Percentiles rank a stretch among this genome's conserved stretches.
Evolutionary conservation across 2,113 vertebrate genomes (phyloP).

Genomic region (Regulus satrapa): DNA sequence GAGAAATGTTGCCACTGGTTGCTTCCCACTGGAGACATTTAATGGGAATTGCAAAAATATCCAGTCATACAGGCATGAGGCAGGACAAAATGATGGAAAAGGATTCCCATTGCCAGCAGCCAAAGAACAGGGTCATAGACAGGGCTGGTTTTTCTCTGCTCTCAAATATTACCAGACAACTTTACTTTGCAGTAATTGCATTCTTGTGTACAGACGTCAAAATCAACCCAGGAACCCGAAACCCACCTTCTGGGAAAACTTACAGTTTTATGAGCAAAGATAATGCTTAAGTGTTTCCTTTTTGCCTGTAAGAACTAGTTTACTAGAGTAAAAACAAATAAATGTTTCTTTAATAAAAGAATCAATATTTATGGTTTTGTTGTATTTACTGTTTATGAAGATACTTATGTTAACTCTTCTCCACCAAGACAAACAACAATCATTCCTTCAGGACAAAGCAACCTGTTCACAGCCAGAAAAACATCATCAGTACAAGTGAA

Average conservation of each 20-base stretch:
- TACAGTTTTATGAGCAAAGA: background rate
- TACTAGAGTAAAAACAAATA: background rate
- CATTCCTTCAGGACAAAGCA: background rate
- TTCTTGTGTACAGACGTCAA: background rate
- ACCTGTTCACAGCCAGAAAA: background rate
- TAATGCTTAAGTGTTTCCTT: background rate
- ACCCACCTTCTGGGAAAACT: background rate
- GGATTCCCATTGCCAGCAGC: background rate
- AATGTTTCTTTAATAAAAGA: background rate
- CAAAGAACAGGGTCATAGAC: background rate
- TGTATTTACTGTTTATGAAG: background rate
- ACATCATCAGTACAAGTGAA: background rate
- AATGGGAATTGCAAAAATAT: background rate
- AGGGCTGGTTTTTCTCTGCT: background rate
- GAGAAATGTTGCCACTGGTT: background rate
- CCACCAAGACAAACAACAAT: background rate
- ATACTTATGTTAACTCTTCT: background rate
- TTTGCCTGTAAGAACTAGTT: background rate
- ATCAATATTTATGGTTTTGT: background rate
- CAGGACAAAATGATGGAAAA: background rate
- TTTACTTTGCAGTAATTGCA: background rate
- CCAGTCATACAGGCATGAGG: rapidly evolving
- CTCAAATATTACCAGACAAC: background rate
- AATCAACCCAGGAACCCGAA: background rate
- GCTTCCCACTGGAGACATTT: background rate